Percentiles rank a stretch among this genome's conserved stretches.
These are phyloP conservation scores for Xenopus petersii DNA, from an alignment of 2,797 vertebrate species.

Conservation along the genomic window DNA sequence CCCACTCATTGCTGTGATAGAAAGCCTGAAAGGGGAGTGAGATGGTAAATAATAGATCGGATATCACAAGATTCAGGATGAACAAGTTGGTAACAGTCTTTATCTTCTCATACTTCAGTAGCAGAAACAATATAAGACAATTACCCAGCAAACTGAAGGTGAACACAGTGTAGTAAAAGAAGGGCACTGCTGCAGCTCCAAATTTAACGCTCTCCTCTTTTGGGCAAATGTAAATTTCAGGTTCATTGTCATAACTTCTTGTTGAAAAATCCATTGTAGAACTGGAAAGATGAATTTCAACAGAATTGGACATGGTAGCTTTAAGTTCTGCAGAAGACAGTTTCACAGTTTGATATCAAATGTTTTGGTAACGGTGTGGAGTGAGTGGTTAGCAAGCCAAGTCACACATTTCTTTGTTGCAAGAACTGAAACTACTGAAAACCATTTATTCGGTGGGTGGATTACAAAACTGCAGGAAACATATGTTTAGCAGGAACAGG, in stretches of 20 bases:
- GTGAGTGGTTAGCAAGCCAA: not conserved
- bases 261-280: not conserved
- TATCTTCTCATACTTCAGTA: constrained; percentile 72
- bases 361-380: not conserved
- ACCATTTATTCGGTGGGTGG: not conserved
- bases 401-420: not conserved
- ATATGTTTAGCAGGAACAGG: not conserved
- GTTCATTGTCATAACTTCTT: constrained; percentile 2
- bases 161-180: constrained; percentile 69
- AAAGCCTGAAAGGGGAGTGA: constrained; percentile 72
- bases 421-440: not conserved
- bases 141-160: constrained; percentile 70
- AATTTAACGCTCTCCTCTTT: constrained; percentile 58
- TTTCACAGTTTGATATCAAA: not conserved
- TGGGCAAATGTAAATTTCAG: constrained; percentile 43
- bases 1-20: constrained; percentile 68
- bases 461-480: not conserved
- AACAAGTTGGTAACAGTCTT: constrained; percentile 73
- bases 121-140: constrained; percentile 68
- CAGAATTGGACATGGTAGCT: not conserved
- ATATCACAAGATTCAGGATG: constrained; percentile 72
- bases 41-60: constrained; percentile 70
- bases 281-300: not conserved
- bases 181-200: constrained; percentile 61
- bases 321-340: not conserved